These are phyloP conservation scores for Pterois miles DNA, from an alignment of 2,797 vertebrate species.

Conservation along the genomic window DNA sequence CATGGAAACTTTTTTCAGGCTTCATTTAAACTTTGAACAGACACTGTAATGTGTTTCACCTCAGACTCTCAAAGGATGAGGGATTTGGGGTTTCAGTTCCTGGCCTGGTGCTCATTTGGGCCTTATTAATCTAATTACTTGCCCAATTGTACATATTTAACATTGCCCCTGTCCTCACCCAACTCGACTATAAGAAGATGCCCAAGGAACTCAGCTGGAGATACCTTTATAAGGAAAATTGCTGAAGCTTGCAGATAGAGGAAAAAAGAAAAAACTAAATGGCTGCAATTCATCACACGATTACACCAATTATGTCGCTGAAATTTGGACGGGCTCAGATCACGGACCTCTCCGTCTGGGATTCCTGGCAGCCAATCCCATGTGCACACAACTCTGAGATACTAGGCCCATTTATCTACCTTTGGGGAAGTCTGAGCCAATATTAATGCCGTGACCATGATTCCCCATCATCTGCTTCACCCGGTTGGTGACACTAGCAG, in stretches of 20 bases:
- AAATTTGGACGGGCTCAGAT: slow-evolving; percentile 76
- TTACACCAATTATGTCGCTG: slow-evolving; percentile 81
- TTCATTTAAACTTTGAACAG: slow-evolving; percentile 79
- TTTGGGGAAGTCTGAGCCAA: slow-evolving; percentile 58
- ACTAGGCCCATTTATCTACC: slow-evolving; percentile 65
- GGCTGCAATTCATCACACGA: slow-evolving; percentile 83
- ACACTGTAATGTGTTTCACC: slow-evolving; percentile 74
- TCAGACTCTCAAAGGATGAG: slow-evolving; percentile 79
- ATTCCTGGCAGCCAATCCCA: slow-evolving; percentile 66
- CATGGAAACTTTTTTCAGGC: slow-evolving; percentile 70
- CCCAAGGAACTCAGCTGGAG: slow-evolving; percentile 59
- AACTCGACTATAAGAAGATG: slow-evolving; percentile 65
- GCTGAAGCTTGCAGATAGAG: slow-evolving; percentile 79
- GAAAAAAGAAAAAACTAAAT: slow-evolving; percentile 68
- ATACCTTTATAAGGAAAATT: slow-evolving; percentile 77
- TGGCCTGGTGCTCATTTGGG: slow-evolving; percentile 78
- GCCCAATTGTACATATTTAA: slow-evolving; percentile 85
- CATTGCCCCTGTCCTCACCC: slow-evolving; percentile 65
- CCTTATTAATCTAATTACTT: slow-evolving; percentile 85
- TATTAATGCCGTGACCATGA: slow-evolving; percentile 65
- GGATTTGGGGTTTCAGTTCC: slow-evolving; percentile 78
- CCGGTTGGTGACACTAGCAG: slow-evolving; percentile 67
- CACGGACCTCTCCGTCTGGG: slow-evolving; percentile 70
- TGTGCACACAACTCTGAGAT: slow-evolving; percentile 35
- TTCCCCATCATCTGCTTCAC: slow-evolving; percentile 65